Percentiles rank a stretch among this genome's conserved stretches.
phyloP scores from a whole-genome alignment of 1,140 invertebrate genomes.

The Druon quercuslanigerum region DNA sequence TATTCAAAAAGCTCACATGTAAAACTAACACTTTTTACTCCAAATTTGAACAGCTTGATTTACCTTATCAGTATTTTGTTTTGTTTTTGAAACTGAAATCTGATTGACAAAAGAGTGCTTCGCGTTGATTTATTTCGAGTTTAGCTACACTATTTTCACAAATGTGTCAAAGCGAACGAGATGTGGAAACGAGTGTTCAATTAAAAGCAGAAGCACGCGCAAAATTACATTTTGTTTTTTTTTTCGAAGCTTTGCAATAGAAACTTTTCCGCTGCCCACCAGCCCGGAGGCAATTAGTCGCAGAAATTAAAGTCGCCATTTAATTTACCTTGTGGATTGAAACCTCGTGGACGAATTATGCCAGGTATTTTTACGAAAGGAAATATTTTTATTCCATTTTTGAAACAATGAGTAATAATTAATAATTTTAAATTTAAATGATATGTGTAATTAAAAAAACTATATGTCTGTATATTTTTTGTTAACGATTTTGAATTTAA shows the following conservation, averaged over 20 bases:
- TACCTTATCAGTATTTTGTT: not conserved
- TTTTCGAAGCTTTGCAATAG: not conserved
- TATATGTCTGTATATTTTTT: too few relatives aligned
- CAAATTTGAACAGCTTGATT: too few relatives aligned
- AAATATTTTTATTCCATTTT: too few relatives aligned
- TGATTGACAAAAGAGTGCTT: not conserved
- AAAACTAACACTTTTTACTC: too few relatives aligned
- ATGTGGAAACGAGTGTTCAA: conserved; percentile 3
- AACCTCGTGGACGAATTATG: not conserved
- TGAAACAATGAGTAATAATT: too few relatives aligned
- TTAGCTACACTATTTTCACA: not conserved
- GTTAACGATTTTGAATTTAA: too few relatives aligned
- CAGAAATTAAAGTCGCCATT: not conserved
- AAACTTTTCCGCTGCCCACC: not conserved
- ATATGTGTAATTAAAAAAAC: too few relatives aligned
- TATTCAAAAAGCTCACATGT: too few relatives aligned
- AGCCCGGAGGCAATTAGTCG: not conserved
- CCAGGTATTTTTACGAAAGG: too few relatives aligned
- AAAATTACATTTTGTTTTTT: not conserved
- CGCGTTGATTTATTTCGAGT: not conserved
- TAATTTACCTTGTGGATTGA: not conserved
- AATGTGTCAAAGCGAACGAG: not conserved
- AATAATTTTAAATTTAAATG: too few relatives aligned
- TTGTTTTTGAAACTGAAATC: not conserved
- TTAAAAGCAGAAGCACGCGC: conserved; percentile 3